A percentile compares a stretch with the other conserved stretches of the same genome.
phyloP scores from a whole-genome alignment of 53 echinoderm and acorn worm species.

The Paracentrotus lividus region DNA sequence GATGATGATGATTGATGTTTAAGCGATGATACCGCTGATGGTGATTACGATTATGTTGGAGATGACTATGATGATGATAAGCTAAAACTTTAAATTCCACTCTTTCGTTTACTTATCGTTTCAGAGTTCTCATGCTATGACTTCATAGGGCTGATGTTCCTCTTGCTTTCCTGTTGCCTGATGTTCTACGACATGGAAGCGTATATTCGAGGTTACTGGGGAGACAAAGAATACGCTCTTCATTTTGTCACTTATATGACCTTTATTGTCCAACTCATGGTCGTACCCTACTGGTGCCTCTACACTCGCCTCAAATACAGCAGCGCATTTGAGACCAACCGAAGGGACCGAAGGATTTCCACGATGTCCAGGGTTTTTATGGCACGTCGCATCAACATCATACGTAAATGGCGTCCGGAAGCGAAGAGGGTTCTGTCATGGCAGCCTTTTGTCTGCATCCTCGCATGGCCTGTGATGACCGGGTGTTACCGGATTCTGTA shows the following conservation, averaged over 20 bases:
- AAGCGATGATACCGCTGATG: too few species aligned
- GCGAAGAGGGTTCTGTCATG: background rate
- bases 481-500: conserved; percentile 70
- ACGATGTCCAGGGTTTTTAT: background rate
- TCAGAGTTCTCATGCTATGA: background rate
- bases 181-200: conserved; percentile 73
- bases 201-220: conserved; percentile 73
- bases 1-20: too few species aligned
- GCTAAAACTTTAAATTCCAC: too few species aligned
- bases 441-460: conserved; percentile 45
- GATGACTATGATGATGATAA: too few species aligned
- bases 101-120: background rate
- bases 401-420: background rate
- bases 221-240: conserved; percentile 57
- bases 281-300: conserved; percentile 71
- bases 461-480: conserved; percentile 70
- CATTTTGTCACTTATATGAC: conserved; percentile 79
- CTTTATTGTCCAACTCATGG: conserved; percentile 74
- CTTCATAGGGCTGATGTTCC: conserved; percentile 54
- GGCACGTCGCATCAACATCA: background rate
- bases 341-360: background rate
- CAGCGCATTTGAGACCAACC: background rate
- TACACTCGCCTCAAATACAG: conserved; percentile 40
- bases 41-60: too few species aligned
- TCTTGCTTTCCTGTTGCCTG: conserved; percentile 37